Base-by-base conservation (phyloP, 2,888 invertebrate genomes). In the Drosophila siamana region DNA sequence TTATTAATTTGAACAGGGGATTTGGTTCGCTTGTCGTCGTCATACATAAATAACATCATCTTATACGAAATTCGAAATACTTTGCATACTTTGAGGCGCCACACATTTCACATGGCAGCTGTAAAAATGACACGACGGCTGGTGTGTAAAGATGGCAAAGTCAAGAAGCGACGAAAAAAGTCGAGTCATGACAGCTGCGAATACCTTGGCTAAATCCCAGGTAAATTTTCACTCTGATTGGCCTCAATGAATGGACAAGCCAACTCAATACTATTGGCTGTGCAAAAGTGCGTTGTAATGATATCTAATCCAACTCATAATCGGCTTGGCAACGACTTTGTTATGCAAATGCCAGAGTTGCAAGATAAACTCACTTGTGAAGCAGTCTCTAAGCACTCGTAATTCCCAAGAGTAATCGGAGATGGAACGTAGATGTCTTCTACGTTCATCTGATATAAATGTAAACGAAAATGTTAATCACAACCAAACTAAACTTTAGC, bases 261-360 rank as follows among this genome's bases (percentile, higher is more conserved):
- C 61, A 69, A 82, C 82, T 82, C 87, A 90, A 88, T 86, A 86
- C 66, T 75, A 74, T 74, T 75, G 65, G 64, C 50, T 56, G 9
- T 19, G 30, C 30, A 59, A 13, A 55, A 90, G 86, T 88, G 79
- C 81, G 65, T 74, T 83, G 87, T 91, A 89, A 91, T 89, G 83
- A 88, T 86, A 74, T 89, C 90, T 91, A 90, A 91, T 91, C 89
- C 87, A 76, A 88, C 83, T 79, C 82, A 90, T 91, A 91, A 91
- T 91, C 91, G 78, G 77, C 69, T 72, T 71, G 60, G 60, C 80
- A 88, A 83, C 67, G 79, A 67, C 65, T 83, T 86, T 82, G 64
- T 76, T 90, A 89, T 90, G 88, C 79, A 74, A 86, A 90, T 86
- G 78, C 65, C 46, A 9, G 50, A 40, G 48, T 13, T 22, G 33